Evolutionary conservation across 2,113 vertebrate genomes (phyloP).

Genomic region (Nicator chloris): DNA sequence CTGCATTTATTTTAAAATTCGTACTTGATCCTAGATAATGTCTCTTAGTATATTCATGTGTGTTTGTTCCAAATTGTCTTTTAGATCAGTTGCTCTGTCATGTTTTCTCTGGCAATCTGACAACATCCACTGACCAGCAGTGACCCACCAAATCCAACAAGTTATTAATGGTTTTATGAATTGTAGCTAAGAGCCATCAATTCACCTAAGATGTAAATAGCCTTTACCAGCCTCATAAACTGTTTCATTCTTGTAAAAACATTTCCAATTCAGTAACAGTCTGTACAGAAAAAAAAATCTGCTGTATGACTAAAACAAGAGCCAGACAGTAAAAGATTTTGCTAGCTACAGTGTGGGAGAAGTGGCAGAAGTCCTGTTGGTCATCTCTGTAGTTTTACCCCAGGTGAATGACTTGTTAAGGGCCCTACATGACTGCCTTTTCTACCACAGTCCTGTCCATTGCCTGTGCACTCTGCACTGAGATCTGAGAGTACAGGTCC

Average conservation of each 20-base stretch:
- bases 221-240: neutral
- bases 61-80: neutral
- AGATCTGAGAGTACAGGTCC: neutral
- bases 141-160: neutral
- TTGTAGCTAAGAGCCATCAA: neutral
- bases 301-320: neutral
- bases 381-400: neutral
- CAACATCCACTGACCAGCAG: neutral
- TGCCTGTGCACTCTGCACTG: neutral
- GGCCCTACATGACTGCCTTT: neutral
- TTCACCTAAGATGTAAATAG: neutral
- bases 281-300: neutral
- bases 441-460: neutral
- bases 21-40: neutral
- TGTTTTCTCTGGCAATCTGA: neutral
- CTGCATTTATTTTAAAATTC: neutral
- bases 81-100: neutral
- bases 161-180: neutral
- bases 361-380: neutral
- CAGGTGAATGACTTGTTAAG: neutral
- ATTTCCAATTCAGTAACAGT: neutral
- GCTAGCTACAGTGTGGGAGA: neutral
- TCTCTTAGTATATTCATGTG: neutral
- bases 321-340: neutral
- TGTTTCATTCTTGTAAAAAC: neutral